Base-by-base conservation (phyloP, 2,888 invertebrate species). In the Eilema depressum region DNA sequence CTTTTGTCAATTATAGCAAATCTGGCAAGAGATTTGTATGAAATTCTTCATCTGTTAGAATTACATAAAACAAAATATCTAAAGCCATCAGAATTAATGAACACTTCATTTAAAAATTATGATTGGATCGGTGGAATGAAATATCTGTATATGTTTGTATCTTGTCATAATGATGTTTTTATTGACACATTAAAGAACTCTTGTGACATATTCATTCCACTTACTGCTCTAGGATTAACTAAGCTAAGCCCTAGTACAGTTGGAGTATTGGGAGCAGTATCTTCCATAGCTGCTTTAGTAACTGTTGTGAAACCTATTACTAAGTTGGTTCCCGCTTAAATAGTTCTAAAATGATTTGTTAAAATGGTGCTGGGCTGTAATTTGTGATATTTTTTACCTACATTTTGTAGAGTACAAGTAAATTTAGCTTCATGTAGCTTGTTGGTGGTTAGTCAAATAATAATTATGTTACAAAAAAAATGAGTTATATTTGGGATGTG, bases 191-290 rank as follows among this genome's bases (percentile, higher is more conserved):
- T 98, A 8, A 98, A 98, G 90, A 99, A 99, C 94, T 92, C 96
- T 12, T 98, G 98, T 93, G 99, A 99, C 91, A 91, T 99, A 70
- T 97, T 98, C 83, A 97, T 99, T 86, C 99, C 99, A 0, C 92
- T 99, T 75, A 97, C 97, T 71, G 97, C 97, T 10, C 92, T 99
- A 78, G 98, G 98, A 0, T 97, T 97, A 86, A 96, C 97, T 0
- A 97, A 97, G 81, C 90, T 98, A 14, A 97, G 97, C 74, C 97
- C 98, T 0, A 97, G 97, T 73, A 96, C 96, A 28, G 96, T 98
- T 69, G 99, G 99, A 0, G 82, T 97, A 11, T 90, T 98, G 25
- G 99, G 99, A 7, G 96, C 97, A 0, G 87, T 98, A 68, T 98
- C 98, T 4, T 98, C 99, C 0, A 74, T 97, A 57, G 97, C 98